Conservation (phyloP, 92 coral and sea anemone genomes). For the Paragorgia papillata region DNA sequence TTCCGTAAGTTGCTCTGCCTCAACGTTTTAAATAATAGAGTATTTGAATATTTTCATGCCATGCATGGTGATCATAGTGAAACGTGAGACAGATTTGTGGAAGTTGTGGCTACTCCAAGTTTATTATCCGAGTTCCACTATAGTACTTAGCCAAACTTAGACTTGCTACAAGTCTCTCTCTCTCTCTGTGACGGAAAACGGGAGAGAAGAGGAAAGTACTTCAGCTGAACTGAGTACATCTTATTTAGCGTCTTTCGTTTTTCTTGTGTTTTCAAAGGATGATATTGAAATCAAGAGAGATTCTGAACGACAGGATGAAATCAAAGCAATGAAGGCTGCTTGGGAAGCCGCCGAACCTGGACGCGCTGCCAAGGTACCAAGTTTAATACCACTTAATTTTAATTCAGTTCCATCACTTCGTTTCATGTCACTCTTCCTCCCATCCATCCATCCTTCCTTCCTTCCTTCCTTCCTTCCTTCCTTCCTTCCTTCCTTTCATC, state of each 20-base stretch:
- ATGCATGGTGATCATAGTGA: no score
- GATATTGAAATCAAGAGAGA: slow-evolving; percentile 92
- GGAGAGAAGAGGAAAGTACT: no score
- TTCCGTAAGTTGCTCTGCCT: slow-evolving; percentile 62
- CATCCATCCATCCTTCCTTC: not conserved
- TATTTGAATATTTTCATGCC: no score
- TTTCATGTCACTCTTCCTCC: no score
- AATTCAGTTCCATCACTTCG: not conserved
- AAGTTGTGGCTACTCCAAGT: no score
- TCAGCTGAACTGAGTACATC: not conserved
- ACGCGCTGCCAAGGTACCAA: slow-evolving; percentile 78
- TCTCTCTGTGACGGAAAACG: no score
- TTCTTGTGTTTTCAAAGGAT: no score
- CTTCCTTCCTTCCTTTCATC: not conserved
- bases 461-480: not conserved
- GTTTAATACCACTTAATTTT: not conserved
- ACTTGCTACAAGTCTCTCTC: no score
- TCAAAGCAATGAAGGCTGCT: slow-evolving; percentile 92
- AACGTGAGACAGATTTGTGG: no score
- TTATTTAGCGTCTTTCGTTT: not conserved
- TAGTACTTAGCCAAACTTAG: no score
- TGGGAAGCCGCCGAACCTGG: slow-evolving; percentile 99
- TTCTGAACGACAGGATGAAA: slow-evolving; percentile 97
- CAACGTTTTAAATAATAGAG: not conserved
- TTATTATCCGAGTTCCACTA: no score